Evolutionary conservation across 1,140 invertebrate species (phyloP).

Genomic region (Macrotrachela quadricornifera): DNA sequence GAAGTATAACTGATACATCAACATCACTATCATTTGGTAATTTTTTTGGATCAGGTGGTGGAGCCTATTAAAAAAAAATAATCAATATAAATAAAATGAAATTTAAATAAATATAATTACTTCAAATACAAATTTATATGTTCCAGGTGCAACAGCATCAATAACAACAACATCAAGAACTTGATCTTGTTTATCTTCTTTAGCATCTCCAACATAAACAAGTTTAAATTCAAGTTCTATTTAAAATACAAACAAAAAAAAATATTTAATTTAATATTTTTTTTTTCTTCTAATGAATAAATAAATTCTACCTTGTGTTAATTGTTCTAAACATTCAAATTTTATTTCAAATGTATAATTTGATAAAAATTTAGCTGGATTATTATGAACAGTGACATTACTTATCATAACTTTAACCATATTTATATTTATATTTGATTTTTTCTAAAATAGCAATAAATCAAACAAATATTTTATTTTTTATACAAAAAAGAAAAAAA

Average conservation of each 20-base stretch:
- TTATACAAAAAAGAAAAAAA: no score
- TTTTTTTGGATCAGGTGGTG: conserved; percentile 63
- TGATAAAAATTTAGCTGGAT: conserved; percentile 4
- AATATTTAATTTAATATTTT: not conserved
- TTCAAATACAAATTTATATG: conserved; percentile 90
- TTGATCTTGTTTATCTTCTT: conserved; percentile 83
- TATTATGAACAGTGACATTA: conserved; percentile 7
- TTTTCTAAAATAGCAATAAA: not conserved
- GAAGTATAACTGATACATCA: conserved; percentile 81
- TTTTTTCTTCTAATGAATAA: not conserved
- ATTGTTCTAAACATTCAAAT: conserved; percentile 87
- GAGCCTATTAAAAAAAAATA: no score
- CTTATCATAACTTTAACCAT: conserved; percentile 7
- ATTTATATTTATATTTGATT: not conserved
- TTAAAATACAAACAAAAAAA: no score
- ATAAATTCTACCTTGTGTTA: conserved; percentile 50
- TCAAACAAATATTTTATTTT: no score
- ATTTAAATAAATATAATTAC: conserved; percentile 25
- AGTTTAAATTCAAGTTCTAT: conserved; percentile 99
- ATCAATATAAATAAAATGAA: no score
- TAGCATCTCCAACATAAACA: conserved; percentile 93
- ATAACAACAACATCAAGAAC: conserved; percentile 72
- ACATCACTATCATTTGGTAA: conserved; percentile 85
- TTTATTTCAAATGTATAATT: conserved; percentile 91
- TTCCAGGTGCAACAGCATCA: conserved; percentile 83